These are phyloP conservation scores for Scolopax mira DNA, from an alignment of 2,113 vertebrate species.

Conservation along the genomic window DNA sequence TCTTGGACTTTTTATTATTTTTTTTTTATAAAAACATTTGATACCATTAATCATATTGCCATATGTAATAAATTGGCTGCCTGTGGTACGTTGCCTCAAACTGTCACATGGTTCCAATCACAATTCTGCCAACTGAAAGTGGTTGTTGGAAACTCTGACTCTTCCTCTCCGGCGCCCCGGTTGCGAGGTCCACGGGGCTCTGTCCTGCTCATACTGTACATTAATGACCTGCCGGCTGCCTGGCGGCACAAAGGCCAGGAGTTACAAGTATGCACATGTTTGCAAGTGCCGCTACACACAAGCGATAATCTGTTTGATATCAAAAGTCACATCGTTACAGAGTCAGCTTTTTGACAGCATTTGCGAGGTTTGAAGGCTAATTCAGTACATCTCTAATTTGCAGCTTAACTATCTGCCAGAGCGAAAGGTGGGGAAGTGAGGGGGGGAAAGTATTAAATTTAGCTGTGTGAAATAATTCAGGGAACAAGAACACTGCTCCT, in stretches of 20 bases:
- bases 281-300: not conserved
- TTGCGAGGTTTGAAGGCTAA: conserved; percentile 48
- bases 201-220: not conserved
- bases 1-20: conserved; percentile 23
- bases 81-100: conserved; percentile 72
- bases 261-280: conserved; percentile 3
- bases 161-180: conserved; percentile 8
- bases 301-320: conserved; percentile 46
- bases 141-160: conserved; percentile 78
- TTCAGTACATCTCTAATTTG: conserved; percentile 55
- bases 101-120: conserved; percentile 79
- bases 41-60: conserved; percentile 83
- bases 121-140: conserved; percentile 71
- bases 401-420: conserved; percentile 41
- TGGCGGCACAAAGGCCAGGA: conserved; percentile 21
- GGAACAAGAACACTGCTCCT: not conserved
- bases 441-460: not conserved
- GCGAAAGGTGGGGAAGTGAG: not conserved
- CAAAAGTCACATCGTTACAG: conserved; percentile 48
- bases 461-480: conserved; percentile 16
- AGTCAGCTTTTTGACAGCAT: conserved; percentile 39
- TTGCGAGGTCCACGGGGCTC: not conserved
- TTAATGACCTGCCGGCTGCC: conserved; percentile 58
- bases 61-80: conserved; percentile 81
- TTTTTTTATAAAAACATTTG: conserved; percentile 53